Evolutionary conservation across 2,113 vertebrate genomes (phyloP), one percentile per base, ranked within the genome.

Genomic region (Corythornis cristatus): DNA sequence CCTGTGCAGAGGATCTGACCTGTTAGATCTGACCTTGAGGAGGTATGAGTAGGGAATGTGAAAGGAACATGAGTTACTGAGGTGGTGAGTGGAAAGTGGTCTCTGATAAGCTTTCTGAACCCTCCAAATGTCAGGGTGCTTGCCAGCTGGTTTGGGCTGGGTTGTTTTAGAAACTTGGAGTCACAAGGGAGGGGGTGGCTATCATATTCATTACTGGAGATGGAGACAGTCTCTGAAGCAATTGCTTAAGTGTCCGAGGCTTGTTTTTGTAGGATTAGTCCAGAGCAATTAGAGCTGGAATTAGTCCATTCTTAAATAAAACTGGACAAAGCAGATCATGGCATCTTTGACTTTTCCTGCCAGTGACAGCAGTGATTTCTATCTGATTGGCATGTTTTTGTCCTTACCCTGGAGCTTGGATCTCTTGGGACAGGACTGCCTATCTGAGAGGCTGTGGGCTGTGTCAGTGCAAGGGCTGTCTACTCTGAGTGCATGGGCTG

Each of bases 71-170:
- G 6, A 88, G 66, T 83, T 93, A 78, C 65, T n/a, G 43, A 90
- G 72, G 73, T 88, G 90, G 45, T 86, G 88, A 93, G 60, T 95
- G 92, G 80, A 75, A 93, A 93, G 73, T 75, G 61, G 88, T 81
- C 40, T 58, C 65, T 70, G 82, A 96, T 91, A 88, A 95, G 86
- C 65, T 84, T 82, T 90, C 66, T 86, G 90, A 90, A 72, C 45
- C 29, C 45, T 86, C 66, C 40, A 86, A 76, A 90, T 92, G 90
- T 89, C 86, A 92, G 58, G 77, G 28, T 84, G 15, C 46, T 89
- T 94, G 90, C 88, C 90, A 94, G 70, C 53, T 75, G n/a, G 31
- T 79, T 77, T 42, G 18, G 68, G 17, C 42, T 88, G 50, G 4
- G 66, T 90, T 37, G 68, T 90, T 92, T 93, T 86, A 86, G 90